phyloP scores from a whole-genome alignment of 2,888 invertebrate species.

The Drosophila formosana region DNA sequence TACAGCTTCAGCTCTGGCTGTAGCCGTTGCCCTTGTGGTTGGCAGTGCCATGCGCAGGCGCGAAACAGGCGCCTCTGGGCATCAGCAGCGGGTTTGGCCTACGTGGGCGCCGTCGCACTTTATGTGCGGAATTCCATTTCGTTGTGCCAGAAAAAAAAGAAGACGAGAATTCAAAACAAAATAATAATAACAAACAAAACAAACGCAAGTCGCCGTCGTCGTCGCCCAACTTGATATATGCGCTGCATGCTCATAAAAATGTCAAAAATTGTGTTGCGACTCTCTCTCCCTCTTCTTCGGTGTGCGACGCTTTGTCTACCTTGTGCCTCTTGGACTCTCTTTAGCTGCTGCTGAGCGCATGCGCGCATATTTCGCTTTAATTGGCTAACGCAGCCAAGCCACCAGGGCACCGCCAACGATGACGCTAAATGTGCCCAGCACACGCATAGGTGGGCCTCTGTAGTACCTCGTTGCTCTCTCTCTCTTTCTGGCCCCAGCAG shows the following conservation, averaged over 20 bases:
- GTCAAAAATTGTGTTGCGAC: conserved; percentile 78
- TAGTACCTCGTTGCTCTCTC: background rate
- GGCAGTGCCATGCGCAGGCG: conserved; percentile 69
- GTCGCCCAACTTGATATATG: conserved; percentile 82
- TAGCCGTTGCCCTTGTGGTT: conserved; percentile 21
- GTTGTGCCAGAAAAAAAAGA: conserved; percentile 27
- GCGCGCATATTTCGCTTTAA: conserved; percentile 80
- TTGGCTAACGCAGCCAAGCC: conserved; percentile 71
- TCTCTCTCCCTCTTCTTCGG: conserved; percentile 5
- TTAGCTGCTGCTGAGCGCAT: conserved; percentile 58
- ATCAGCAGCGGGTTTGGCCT: conserved; percentile 71
- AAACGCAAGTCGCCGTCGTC: conserved; percentile 52
- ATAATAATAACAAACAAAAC: conserved; percentile 38
- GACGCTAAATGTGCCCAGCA: conserved; percentile 74
- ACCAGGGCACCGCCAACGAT: conserved; percentile 75
- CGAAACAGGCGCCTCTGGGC: conserved; percentile 82
- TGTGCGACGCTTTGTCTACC: conserved; percentile 68
- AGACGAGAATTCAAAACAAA: conserved; percentile 4
- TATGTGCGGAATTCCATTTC: conserved; percentile 71
- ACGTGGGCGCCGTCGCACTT: conserved; percentile 76
- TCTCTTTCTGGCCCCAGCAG: conserved; percentile 9
- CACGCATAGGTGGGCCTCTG: conserved; percentile 73
- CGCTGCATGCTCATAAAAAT: conserved; percentile 83
- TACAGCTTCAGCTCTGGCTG: background rate
- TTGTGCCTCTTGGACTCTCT: conserved; percentile 24